Conservation (phyloP, 2,113 vertebrate genomes). For the Corvus moneduloides region DNA sequence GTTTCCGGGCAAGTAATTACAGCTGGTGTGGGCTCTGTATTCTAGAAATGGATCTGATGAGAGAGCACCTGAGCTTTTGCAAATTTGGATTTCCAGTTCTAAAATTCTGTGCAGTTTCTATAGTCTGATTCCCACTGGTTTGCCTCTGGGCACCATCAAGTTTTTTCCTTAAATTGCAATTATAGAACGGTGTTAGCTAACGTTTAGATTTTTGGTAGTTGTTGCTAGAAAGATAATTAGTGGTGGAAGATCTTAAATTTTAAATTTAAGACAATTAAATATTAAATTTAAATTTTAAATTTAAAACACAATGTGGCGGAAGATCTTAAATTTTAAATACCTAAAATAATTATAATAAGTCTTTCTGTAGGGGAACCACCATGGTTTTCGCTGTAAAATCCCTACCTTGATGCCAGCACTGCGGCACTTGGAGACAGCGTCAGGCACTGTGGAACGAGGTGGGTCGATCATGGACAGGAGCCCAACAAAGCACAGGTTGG, state of each 20-base stretch:
- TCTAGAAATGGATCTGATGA: not conserved
- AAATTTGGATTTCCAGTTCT: not conserved
- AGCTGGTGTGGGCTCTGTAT: not conserved
- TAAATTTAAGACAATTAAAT: too few species aligned
- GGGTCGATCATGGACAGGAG: conserved; percentile 83
- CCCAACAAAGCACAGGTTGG: conserved; percentile 78
- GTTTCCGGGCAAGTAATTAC: not conserved
- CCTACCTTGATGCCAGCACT: conserved; percentile 82
- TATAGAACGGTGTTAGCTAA: not conserved
- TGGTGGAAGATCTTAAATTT: too few species aligned
- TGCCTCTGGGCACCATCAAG: not conserved
- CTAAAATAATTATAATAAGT: not conserved
- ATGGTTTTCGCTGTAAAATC: not conserved
- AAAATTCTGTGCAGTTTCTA: not conserved
- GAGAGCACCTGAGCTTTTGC: not conserved
- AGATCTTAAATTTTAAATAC: not conserved
- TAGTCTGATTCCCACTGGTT: not conserved
- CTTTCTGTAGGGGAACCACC: not conserved
- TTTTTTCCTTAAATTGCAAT: not conserved
- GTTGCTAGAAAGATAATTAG: not conserved
- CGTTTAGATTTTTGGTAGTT: accelerated
- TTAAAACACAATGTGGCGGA: too few species aligned
- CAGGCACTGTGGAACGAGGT: conserved; percentile 79
- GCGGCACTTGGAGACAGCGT: conserved; percentile 80
- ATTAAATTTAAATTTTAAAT: too few species aligned